phyloP scores from a whole-genome alignment of 2,113 vertebrate genomes.

The Indicator indicator region DNA sequence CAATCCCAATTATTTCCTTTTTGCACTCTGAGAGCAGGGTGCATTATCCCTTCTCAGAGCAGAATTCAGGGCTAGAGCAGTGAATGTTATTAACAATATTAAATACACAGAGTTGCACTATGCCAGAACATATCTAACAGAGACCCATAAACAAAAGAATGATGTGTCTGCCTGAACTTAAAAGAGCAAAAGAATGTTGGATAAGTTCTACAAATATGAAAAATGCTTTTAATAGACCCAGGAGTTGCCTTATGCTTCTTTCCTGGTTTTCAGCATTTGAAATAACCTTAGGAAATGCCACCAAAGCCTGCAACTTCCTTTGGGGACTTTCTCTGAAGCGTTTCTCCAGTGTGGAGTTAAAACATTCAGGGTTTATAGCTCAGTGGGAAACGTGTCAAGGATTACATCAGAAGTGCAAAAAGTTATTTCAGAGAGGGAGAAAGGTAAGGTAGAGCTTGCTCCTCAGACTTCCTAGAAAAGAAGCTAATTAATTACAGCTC shows the following conservation, averaged over 20 bases:
- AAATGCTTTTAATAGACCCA: not conserved
- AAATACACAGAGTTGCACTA: not conserved
- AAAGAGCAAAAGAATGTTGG: not conserved
- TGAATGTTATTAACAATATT: not conserved
- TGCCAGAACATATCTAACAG: not conserved
- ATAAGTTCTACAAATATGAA: not conserved
- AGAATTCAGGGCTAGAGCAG: not conserved
- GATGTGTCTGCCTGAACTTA: not conserved
- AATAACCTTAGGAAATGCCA: not conserved
- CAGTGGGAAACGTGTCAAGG: not conserved
- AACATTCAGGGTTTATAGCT: not conserved
- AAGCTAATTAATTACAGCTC: not conserved
- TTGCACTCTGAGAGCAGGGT: not conserved
- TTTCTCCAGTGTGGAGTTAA: not conserved
- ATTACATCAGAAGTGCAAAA: not conserved
- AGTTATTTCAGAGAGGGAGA: not conserved
- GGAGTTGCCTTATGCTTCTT: not conserved
- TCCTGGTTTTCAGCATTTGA: not conserved
- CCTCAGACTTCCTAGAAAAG: not conserved
- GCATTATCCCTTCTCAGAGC: not conserved
- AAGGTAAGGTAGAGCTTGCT: not conserved
- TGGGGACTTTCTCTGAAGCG: not conserved
- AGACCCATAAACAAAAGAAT: not conserved
- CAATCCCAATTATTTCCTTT: not conserved
- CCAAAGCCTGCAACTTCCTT: not conserved